These are phyloP conservation scores for Lissonota sp. DNA, from an alignment of 2,888 invertebrate species.

Conservation along the genomic window DNA sequence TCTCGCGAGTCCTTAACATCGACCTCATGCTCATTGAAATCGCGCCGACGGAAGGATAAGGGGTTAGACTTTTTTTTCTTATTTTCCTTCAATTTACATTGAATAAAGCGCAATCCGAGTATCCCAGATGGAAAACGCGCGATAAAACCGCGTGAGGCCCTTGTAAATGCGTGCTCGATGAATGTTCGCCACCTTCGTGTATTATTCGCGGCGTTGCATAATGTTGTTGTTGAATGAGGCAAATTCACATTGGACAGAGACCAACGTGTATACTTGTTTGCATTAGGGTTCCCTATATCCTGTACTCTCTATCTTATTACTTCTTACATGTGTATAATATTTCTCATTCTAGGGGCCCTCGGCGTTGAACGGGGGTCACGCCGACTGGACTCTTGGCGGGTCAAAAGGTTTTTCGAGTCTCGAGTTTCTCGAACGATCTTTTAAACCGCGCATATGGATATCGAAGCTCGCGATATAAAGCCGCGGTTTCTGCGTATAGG, in stretches of 20 bases:
- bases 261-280: slow-evolving; percentile 28
- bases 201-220: slow-evolving; percentile 37
- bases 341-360: slow-evolving; percentile 35
- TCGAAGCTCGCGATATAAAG: slow-evolving; percentile 50
- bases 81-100: neutral
- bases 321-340: slow-evolving; percentile 47
- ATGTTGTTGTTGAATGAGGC: slow-evolving; percentile 21
- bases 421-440: slow-evolving; percentile 59
- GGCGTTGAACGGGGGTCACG: slow-evolving; percentile 12
- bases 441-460: slow-evolving; percentile 42
- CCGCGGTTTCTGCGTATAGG: slow-evolving; percentile 5
- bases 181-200: slow-evolving; percentile 23
- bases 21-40: neutral
- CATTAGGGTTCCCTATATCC: neutral
- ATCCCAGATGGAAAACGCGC: slow-evolving; percentile 13
- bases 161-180: slow-evolving; percentile 34
- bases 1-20: neutral
- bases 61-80: slow-evolving; percentile 1
- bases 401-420: slow-evolving; percentile 61
- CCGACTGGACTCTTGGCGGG: slow-evolving; percentile 47
- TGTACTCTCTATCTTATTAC: slow-evolving; percentile 32
- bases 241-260: slow-evolving; percentile 5
- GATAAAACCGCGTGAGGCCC: slow-evolving; percentile 25
- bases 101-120: slow-evolving; percentile 23
- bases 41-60: neutral